These are phyloP conservation scores for Cryptocheilus praepositus DNA, from an alignment of 2,888 invertebrate genomes.

Conservation along the genomic window DNA sequence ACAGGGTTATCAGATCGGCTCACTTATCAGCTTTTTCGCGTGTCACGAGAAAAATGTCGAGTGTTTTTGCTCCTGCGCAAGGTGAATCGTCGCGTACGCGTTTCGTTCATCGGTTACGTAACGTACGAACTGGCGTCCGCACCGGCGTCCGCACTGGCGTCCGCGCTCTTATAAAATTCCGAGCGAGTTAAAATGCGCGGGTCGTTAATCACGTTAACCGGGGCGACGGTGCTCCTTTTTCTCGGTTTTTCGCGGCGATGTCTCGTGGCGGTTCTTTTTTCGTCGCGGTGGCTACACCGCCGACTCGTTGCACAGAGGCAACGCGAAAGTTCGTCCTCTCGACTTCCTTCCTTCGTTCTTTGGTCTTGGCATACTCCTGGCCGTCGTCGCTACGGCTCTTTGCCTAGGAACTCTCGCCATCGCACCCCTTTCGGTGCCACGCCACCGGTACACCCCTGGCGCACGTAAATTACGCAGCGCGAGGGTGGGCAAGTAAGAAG, in stretches of 20 bases:
- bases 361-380: slow-evolving; percentile 1
- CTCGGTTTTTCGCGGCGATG: slow-evolving; percentile 11
- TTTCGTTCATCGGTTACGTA: too few species aligned
- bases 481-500: slow-evolving; percentile 15
- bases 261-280: neutral
- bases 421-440: slow-evolving; percentile 19
- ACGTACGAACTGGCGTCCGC: too few species aligned
- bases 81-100: too few species aligned
- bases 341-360: slow-evolving; percentile 35
- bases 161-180: slow-evolving; percentile 17
- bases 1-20: too few species aligned
- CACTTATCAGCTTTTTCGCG: too few species aligned
- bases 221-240: slow-evolving; percentile 8
- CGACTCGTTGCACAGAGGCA: slow-evolving; percentile 34
- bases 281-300: slow-evolving; percentile 21
- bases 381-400: slow-evolving; percentile 17
- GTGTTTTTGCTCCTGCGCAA: too few species aligned
- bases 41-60: too few species aligned
- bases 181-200: slow-evolving; percentile 24
- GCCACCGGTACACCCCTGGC: slow-evolving; percentile 36
- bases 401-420: slow-evolving; percentile 7
- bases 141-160: too few species aligned
- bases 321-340: slow-evolving; percentile 44
- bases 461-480: slow-evolving; percentile 53
- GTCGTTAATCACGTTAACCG: slow-evolving; percentile 38